Base-by-base conservation (phyloP, 2,113 vertebrate genomes). In the Chaetops frenatus region DNA sequence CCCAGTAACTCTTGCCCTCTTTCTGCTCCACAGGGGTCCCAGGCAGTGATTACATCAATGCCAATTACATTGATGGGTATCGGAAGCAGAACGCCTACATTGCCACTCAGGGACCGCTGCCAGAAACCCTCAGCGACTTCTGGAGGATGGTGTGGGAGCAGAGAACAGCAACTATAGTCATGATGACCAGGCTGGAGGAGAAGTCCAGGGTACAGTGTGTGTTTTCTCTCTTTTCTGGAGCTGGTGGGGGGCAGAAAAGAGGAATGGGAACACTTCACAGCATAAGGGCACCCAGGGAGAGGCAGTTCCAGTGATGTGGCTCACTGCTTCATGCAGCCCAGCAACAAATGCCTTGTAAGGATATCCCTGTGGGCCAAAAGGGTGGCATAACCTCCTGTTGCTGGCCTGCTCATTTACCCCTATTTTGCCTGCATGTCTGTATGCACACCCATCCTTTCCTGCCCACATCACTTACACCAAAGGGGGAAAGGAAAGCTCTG, bases 61-160 rank as follows among this genome's bases (percentile, higher is more conserved):
- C 98, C 78, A 99, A 99, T 97, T 99, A 99, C 96, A 98, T 99
- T 1, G 99, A 99, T 4, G 99, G 99, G 65, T 99, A 99, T 97
- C 98, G 99, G 89, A 99, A 99, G 97, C 99, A 99, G 98, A 99
- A 99, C 0, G 99, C 99, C 85, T 99, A 99, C 98, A 99, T 99
- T 0, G 99, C 99, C 78, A 99, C 99, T 0, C 99, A 99, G 95
- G 99, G 99, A 16, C 99, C 99, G 0, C 98, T 99, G 95, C 98
- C 98, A 0, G 99, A 99, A 97, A 99, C 99, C 9, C 98, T 99
- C 92, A 98, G 98, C 0, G 99, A 99, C 94, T 99, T 99, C 98
- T 99, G 99, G 99, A 98, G 99, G 95, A 99, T 99, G 99, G 98
- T 99, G 89, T 99, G 99, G 99, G 99, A 99, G 40, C 99, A 99